Percentiles rank a stretch among this genome's conserved stretches.
Conservation (phyloP, 2,888 invertebrate genomes). For the Eupithecia tripunctaria region DNA sequence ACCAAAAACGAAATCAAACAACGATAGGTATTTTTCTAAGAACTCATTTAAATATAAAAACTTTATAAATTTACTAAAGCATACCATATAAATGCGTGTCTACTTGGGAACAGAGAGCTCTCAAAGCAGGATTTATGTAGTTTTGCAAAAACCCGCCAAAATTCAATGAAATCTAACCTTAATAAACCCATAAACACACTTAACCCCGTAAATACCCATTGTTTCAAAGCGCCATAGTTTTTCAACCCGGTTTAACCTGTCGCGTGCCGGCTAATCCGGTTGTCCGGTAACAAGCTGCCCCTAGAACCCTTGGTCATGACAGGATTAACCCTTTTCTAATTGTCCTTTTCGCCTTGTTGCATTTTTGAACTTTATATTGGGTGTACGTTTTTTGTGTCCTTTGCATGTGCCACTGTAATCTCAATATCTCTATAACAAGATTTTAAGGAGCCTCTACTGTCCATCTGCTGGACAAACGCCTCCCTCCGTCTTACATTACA, state of each 20-base stretch:
- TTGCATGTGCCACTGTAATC: not conserved
- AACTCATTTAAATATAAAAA: not conserved
- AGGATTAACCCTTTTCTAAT: slow-evolving; percentile 20
- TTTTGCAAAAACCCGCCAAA: not conserved
- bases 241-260: slow-evolving; percentile 39
- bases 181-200: not conserved
- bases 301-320: slow-evolving; percentile 32
- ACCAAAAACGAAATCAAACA: too few species aligned
- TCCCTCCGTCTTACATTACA: not conserved
- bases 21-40: too few species aligned
- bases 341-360: slow-evolving; percentile 12
- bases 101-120: not conserved
- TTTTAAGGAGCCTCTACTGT: not conserved
- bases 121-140: not conserved
- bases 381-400: not conserved
- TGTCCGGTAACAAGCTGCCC: slow-evolving; percentile 28
- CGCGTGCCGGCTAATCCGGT: slow-evolving; percentile 36
- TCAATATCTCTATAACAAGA: not conserved
- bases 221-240: slow-evolving; percentile 20
- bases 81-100: not conserved
- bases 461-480: not conserved
- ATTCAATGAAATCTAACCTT: not conserved
- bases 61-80: too few species aligned
- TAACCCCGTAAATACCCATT: not conserved
- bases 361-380: slow-evolving; percentile 1